A percentile compares a stretch with the other conserved stretches of the same genome.
phyloP scores from a whole-genome alignment of 1,140 invertebrate genomes.

The Panagrolaimus sp. region DNA sequence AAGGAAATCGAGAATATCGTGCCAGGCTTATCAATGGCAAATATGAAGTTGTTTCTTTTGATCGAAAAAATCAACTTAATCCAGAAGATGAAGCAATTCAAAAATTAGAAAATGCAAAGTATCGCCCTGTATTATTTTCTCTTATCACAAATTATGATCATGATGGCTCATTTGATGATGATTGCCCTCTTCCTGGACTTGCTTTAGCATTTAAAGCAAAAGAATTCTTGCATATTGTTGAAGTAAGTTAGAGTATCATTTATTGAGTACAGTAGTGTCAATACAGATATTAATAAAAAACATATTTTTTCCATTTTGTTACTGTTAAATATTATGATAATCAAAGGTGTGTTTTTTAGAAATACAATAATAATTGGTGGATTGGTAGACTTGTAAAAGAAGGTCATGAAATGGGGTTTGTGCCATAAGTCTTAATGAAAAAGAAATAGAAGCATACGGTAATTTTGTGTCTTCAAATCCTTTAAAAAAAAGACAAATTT shows the following conservation, averaged over 20 bases:
- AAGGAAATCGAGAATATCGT: constrained; percentile 99
- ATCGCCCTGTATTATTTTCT: constrained; percentile 96
- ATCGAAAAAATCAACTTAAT: constrained; percentile 79
- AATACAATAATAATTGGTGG: constrained; percentile 99
- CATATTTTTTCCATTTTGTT: neutral
- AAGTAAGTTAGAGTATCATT: constrained; percentile 59
- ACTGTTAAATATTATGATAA: neutral
- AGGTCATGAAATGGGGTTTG: constrained; percentile 94
- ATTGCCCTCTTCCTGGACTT: constrained; percentile 92
- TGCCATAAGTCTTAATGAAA: constrained; percentile 68
- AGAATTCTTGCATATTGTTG: constrained; percentile 99
- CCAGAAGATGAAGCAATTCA: constrained; percentile 91
- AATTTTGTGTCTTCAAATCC: neutral
- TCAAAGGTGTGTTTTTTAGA: constrained; percentile 65
- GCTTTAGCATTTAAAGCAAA: constrained; percentile 87
- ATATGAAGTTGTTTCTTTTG: constrained; percentile 97
- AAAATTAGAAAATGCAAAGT: constrained; percentile 94
- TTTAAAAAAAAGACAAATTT: too few species aligned
- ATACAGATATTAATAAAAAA: neutral
- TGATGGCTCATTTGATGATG: constrained; percentile 93
- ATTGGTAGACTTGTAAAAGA: constrained; percentile 94
- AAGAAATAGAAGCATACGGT: constrained; percentile 48
- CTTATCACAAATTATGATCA: constrained; percentile 97
- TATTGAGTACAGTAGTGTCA: too few species aligned
- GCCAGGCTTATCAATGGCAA: constrained; percentile 92